phyloP scores from a whole-genome alignment of 2,797 vertebrate genomes.

The Sternotherus odoratus region DNA sequence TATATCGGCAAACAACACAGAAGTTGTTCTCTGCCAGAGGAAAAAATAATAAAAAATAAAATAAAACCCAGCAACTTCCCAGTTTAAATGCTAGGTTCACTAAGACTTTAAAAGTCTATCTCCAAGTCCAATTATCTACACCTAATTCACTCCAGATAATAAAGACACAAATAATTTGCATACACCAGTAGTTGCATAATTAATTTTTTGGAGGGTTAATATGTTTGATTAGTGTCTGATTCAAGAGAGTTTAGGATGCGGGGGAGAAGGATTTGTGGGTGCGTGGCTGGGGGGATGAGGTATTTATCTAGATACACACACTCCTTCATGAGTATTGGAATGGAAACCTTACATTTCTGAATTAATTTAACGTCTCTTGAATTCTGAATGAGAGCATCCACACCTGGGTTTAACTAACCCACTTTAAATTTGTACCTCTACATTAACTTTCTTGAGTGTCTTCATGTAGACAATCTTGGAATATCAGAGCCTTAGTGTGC shows the following conservation, averaged over 20 bases:
- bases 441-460: conserved; percentile 66
- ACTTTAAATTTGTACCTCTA: conserved; percentile 63
- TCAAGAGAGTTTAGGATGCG: not conserved
- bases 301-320: not conserved
- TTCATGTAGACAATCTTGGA: conserved; percentile 6
- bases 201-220: not conserved
- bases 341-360: conserved; percentile 29
- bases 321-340: not conserved
- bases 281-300: rapidly evolving
- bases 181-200: not conserved
- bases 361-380: conserved; percentile 42
- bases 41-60: not conserved
- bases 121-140: not conserved
- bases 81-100: not conserved
- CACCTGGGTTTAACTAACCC: not conserved
- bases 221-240: rapidly evolving
- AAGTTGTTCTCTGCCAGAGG: not conserved
- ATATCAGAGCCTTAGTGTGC: not conserved
- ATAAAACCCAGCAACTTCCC: not conserved
- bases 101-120: not conserved
- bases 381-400: conserved; percentile 54
- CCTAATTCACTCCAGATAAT: not conserved
- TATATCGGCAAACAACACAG: not conserved
- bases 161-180: not conserved
- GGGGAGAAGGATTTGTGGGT: rapidly evolving